Conservation (phyloP, 2,888 invertebrate species). For the Phoenoteleia sp. region DNA sequence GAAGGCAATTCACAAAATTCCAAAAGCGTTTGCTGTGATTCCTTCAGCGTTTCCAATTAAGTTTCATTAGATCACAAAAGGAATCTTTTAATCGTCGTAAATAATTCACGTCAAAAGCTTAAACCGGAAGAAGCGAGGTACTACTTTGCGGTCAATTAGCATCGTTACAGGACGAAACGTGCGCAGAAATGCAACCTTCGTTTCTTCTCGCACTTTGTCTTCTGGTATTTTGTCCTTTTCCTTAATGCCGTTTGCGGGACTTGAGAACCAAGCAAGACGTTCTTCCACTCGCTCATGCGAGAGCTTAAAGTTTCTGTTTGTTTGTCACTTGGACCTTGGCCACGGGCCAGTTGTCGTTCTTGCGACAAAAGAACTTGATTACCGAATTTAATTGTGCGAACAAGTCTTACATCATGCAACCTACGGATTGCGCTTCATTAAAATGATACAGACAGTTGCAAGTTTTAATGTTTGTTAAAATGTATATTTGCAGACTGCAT, state of each 20-base stretch:
- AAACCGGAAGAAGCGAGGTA: constrained; percentile 52
- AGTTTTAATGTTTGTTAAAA: constrained; percentile 27
- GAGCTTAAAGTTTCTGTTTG: constrained; percentile 70
- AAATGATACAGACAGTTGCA: constrained; percentile 46
- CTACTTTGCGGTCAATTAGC: constrained; percentile 71
- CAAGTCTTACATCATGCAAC: constrained; percentile 64
- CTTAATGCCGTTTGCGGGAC: constrained; percentile 66
- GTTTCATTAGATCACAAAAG: constrained; percentile 37
- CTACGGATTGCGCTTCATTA: constrained; percentile 48
- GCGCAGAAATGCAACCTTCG: constrained; percentile 67
- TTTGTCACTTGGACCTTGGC: constrained; percentile 74
- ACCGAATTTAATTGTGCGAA: constrained; percentile 72
- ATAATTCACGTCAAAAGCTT: constrained; percentile 58
- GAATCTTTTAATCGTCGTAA: constrained; percentile 48
- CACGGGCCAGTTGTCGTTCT: constrained; percentile 69
- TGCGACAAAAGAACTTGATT: constrained; percentile 67
- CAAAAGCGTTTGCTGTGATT: background rate
- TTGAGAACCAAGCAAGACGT: constrained; percentile 45
- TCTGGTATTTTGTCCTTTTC: constrained; percentile 57
- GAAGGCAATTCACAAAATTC: background rate
- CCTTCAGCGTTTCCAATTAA: constrained; percentile 11
- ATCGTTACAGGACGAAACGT: constrained; percentile 70
- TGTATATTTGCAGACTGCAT: too few species aligned
- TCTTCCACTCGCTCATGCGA: constrained; percentile 49
- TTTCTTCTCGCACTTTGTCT: constrained; percentile 62